Evolutionary conservation across 2,113 vertebrate species (phyloP), one percentile per base, ranked within the genome.

Genomic region (Columba janthina): DNA sequence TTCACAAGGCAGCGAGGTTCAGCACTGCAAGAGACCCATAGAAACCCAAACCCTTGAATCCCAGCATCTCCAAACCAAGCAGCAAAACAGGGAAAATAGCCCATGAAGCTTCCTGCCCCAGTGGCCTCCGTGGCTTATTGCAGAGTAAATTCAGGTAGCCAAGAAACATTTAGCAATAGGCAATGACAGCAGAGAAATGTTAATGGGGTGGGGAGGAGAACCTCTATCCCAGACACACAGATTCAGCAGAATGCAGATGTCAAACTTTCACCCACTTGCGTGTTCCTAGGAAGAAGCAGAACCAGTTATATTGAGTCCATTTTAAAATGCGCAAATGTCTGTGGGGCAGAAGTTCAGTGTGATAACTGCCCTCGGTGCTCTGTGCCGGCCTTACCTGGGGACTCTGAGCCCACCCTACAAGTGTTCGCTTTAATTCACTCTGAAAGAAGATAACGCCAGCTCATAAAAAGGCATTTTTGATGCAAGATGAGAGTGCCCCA

Each of bases 171-270:
- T n/a, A 88, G 74, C 74, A 91, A 82, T 3, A 75, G 46, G 53
- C 36, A 72, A 16, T 6, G 17, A 53, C 40, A 79, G 36, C 62
- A 76, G 58, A 76, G 62, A 73, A 88, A 78, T 61, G 58, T 62
- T 58, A 18, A 26, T 4, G 15, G 42, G 15, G 11, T 42, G 53
- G 48, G 67, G 8, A 72, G 36, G 21, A 76, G 34, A 82, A 71
- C 64, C 20, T 85, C 78, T 82, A 14, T 5, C 71, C 81, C 74
- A 94, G 91, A 95, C 94, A 58, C 58, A 54, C n/a, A 51, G 15
- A 62, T 10, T 25, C 31, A 85, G 51, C 54, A 76, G 80, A 85
- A 88, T 31, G 50, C 48, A 74, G 15, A 75, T 36, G 32, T 24
- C 76, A 90, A 89, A 84, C 84, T 78, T 91, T 75, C 34, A 34